phyloP scores from a whole-genome alignment of 64 coral and sea anemone genomes.

The Anthopleura sola region DNA sequence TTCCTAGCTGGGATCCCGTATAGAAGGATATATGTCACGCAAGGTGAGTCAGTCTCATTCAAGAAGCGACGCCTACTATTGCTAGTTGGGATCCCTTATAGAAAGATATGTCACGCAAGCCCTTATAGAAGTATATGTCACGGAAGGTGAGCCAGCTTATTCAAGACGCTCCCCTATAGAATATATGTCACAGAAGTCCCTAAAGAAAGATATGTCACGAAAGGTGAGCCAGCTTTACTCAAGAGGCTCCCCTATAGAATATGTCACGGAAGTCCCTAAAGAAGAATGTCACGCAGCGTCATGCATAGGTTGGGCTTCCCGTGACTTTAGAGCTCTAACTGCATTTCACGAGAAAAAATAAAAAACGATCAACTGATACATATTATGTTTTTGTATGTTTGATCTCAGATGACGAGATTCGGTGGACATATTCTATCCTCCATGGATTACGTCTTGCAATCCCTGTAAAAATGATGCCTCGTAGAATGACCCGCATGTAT shows the following conservation, averaged over 20 bases:
- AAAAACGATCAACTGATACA: no score
- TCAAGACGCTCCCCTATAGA: constrained; percentile 35
- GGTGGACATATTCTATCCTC: constrained; percentile 57
- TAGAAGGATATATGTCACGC: constrained; percentile 26
- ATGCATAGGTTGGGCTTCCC: no score
- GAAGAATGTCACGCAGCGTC: no score
- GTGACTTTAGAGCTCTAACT: no score
- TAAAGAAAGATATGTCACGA: constrained; percentile 24
- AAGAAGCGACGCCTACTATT: not conserved
- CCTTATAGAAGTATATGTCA: constrained; percentile 18
- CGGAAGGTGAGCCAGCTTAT: constrained; percentile 8
- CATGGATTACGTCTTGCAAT: constrained; percentile 58
- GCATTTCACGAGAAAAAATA: no score
- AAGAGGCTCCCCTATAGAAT: not conserved
- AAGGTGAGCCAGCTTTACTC: not conserved
- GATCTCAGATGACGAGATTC: constrained; percentile 71
- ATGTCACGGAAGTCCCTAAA: no score
- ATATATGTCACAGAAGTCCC: no score
- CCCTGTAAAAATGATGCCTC: constrained; percentile 29
- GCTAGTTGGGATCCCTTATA: constrained; percentile 48
- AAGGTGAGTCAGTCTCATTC: constrained; percentile 13
- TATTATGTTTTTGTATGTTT: not conserved
- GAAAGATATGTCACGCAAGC: no score
- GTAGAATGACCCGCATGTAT: not conserved
- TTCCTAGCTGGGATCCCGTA: constrained; percentile 60